A percentile compares a stretch with the other conserved stretches of the same genome.
Conservation (phyloP, 2,888 invertebrate genomes). For the Eustalomyia histrio region DNA sequence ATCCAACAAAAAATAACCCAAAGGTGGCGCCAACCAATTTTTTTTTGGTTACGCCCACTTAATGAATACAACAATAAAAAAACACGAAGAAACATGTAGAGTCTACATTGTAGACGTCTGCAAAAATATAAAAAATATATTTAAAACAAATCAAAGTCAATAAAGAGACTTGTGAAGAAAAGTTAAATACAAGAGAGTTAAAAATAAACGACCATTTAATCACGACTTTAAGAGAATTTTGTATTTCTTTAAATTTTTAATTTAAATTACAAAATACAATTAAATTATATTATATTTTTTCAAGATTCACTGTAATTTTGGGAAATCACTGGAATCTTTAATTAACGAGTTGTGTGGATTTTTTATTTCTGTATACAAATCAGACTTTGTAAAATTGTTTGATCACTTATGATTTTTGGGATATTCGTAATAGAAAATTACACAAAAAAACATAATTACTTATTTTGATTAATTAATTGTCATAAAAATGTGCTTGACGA, state of each 20-base stretch:
- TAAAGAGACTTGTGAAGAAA: conserved; percentile 20
- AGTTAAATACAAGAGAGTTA: not conserved
- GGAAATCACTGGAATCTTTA: too few species aligned
- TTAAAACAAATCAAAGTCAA: conserved; percentile 30
- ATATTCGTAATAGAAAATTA: too few species aligned
- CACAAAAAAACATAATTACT: too few species aligned
- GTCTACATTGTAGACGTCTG: too few species aligned
- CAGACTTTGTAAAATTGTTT: too few species aligned
- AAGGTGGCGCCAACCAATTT: conserved; percentile 77
- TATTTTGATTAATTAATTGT: too few species aligned
- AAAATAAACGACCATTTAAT: not conserved
- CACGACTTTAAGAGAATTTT: not conserved
- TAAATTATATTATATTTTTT: too few species aligned
- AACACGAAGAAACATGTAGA: conserved; percentile 32
- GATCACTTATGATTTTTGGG: too few species aligned
- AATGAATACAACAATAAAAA: conserved; percentile 29
- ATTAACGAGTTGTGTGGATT: too few species aligned
- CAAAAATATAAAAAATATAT: conserved; percentile 29
- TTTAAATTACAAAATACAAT: not conserved
- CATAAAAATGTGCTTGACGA: too few species aligned
- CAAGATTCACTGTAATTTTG: too few species aligned
- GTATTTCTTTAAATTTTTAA: not conserved
- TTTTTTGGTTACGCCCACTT: conserved; percentile 76
- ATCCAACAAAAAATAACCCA: conserved; percentile 37
- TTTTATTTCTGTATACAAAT: too few species aligned